Conservation (phyloP, 1,140 invertebrate species). For the Chionoecetes opilio region DNA sequence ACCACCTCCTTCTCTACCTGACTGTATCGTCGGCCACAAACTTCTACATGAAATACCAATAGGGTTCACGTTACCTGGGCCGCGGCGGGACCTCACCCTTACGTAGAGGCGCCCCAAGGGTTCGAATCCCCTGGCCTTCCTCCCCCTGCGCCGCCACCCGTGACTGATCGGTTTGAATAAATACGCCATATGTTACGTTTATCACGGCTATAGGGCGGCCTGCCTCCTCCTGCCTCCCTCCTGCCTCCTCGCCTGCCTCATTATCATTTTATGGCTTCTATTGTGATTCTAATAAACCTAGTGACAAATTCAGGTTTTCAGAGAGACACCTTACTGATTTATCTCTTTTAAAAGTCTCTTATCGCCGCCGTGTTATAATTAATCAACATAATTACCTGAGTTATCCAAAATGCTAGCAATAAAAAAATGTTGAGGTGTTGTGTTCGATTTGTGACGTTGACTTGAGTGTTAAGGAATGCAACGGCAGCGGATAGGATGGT, state of each 20-base stretch:
- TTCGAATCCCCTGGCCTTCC: background rate
- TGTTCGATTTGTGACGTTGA: background rate
- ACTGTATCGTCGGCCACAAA: slow-evolving; percentile 65
- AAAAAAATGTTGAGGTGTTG: slow-evolving; percentile 38
- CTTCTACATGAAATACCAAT: slow-evolving; percentile 65
- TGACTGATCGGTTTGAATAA: slow-evolving; percentile 76
- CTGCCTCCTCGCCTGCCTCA: slow-evolving; percentile 16
- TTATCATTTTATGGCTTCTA: slow-evolving; percentile 73
- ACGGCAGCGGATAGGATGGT: no score
- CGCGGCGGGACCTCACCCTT: background rate
- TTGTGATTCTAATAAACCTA: slow-evolving; percentile 76
- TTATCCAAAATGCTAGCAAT: slow-evolving; percentile 62
- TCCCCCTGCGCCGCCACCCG: background rate
- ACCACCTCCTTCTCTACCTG: slow-evolving; percentile 39
- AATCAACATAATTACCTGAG: slow-evolving; percentile 75
- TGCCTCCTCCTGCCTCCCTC: background rate
- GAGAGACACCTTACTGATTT: slow-evolving; percentile 66
- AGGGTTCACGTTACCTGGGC: slow-evolving; percentile 62
- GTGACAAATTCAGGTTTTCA: slow-evolving; percentile 76
- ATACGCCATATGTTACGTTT: slow-evolving; percentile 69
- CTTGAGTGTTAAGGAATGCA: no score
- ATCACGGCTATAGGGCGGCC: slow-evolving; percentile 51
- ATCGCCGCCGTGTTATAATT: slow-evolving; percentile 71
- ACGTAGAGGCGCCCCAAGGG: no score
- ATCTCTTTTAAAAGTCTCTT: slow-evolving; percentile 73